Conservation (phyloP, 2,113 vertebrate genomes). For the Rhipidura dahli region DNA sequence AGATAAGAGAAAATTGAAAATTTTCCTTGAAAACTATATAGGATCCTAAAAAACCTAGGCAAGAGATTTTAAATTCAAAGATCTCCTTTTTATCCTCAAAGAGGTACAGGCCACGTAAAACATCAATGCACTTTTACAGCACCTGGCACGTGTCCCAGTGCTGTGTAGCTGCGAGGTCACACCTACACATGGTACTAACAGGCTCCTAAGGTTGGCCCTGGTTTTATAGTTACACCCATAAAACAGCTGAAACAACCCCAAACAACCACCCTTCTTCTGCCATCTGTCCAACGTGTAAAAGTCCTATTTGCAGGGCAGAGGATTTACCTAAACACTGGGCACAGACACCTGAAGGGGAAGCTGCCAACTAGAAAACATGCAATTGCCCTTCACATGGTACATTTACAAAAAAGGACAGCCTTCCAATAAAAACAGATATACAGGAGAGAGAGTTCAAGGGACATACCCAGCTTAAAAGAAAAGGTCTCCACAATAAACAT, state of each 20-base stretch:
- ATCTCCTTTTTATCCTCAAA: not conserved
- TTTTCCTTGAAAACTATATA: not conserved
- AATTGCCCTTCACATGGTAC: not conserved
- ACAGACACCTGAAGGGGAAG: not conserved
- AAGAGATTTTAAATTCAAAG: not conserved
- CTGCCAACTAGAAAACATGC: not conserved
- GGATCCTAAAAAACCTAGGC: not conserved
- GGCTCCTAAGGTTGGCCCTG: accelerated
- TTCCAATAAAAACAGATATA: not conserved
- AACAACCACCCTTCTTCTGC: not conserved
- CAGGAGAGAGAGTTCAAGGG: not conserved
- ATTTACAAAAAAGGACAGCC: not conserved
- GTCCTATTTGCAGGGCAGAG: not conserved
- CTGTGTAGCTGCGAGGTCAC: not conserved
- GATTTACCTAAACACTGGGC: not conserved
- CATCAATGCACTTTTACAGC: not conserved
- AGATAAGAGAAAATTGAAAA: not conserved
- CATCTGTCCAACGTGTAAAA: not conserved
- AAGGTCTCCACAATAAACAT: not conserved
- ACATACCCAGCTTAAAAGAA: not conserved
- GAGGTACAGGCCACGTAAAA: not conserved
- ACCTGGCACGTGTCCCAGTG: not conserved
- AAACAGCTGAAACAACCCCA: not conserved
- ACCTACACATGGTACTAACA: accelerated
- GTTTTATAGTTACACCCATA: not conserved